Conservation (phyloP, 2,797 vertebrate species). For the Sebastes variabilis region DNA sequence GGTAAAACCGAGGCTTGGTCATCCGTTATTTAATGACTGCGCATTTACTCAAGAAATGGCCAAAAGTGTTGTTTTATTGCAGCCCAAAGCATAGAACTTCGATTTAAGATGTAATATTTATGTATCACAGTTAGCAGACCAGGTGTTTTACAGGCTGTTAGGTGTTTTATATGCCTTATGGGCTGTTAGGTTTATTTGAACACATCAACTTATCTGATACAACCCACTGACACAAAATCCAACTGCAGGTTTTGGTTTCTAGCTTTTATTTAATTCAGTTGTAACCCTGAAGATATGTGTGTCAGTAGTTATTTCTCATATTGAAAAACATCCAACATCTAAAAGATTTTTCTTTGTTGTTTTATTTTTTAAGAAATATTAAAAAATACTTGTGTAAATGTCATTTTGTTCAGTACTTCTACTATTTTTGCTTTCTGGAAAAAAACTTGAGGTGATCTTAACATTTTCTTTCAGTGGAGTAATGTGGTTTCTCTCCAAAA, state of each 20-base stretch:
- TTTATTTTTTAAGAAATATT: background rate
- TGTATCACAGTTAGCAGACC: conserved; percentile 19
- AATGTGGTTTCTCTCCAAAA: conserved; percentile 29
- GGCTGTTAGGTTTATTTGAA: conserved; percentile 33
- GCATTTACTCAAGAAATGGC: conserved; percentile 6
- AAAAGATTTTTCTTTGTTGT: background rate
- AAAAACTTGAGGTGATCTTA: background rate
- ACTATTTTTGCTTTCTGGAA: background rate
- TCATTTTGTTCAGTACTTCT: background rate
- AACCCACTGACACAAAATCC: conserved; percentile 26
- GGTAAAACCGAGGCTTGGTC: conserved; percentile 5
- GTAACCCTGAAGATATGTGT: background rate
- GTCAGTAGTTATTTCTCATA: background rate
- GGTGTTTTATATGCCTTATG: conserved; percentile 26
- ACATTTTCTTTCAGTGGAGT: conserved; percentile 26
- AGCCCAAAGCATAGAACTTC: background rate
- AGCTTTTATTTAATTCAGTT: conserved; percentile 2
- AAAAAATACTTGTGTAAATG: background rate
- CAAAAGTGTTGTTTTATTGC: conserved; percentile 13
- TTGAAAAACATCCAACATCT: background rate
- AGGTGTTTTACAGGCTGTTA: conserved; percentile 42
- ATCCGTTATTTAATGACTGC: conserved; percentile 19
- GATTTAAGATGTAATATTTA: conserved; percentile 32
- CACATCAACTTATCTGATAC: conserved; percentile 13
- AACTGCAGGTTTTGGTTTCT: background rate